phyloP scores from a whole-genome alignment of 2,113 vertebrate genomes.

The Ondatra zibethicus region DNA sequence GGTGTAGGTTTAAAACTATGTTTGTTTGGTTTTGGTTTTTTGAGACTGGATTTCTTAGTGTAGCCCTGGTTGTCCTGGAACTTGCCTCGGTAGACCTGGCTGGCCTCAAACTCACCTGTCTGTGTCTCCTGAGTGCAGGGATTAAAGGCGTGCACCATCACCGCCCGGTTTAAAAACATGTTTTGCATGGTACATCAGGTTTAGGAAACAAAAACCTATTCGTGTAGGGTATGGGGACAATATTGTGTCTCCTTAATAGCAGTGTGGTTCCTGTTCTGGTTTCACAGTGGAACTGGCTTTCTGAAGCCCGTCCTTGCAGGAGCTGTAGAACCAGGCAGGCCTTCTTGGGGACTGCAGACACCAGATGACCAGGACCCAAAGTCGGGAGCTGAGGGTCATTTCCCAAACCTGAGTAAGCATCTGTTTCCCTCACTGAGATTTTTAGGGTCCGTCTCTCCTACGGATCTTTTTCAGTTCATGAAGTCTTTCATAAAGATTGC shows the following conservation, averaged over 20 bases:
- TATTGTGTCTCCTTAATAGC: background rate
- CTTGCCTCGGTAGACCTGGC: background rate
- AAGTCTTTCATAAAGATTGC: background rate
- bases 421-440: background rate
- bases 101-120: background rate
- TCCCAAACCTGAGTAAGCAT: background rate
- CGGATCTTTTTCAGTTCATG: background rate
- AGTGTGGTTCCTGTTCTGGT: background rate
- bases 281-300: background rate
- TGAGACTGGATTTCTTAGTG: background rate
- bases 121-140: background rate
- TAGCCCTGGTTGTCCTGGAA: background rate
- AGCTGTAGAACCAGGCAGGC: accelerated
- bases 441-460: background rate
- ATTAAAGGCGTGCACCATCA: background rate
- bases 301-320: accelerated
- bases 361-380: background rate
- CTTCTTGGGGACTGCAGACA: background rate
- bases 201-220: background rate
- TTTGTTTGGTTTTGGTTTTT: background rate
- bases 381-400: background rate
- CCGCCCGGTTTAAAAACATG: background rate
- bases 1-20: background rate
- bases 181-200: background rate
- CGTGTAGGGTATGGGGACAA: background rate